Evolutionary conservation across 2,113 vertebrate genomes (phyloP).

Genomic region (Acinonyx jubatus): DNA sequence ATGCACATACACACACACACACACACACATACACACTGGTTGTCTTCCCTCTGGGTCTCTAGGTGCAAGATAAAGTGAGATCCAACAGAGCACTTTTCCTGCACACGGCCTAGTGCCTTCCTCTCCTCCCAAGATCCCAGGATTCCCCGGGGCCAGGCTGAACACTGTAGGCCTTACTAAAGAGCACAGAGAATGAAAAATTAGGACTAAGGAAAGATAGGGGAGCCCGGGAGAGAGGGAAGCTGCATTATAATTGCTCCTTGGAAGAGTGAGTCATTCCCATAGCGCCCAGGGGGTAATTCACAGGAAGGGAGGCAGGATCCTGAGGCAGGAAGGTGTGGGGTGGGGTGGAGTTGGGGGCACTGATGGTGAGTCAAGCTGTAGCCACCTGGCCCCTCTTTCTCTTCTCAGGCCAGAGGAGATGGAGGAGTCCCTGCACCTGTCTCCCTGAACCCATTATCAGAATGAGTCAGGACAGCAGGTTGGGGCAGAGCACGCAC

Average conservation of each 20-base stretch:
- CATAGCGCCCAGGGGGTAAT: neutral
- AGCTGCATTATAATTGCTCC: neutral
- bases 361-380: neutral
- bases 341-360: too few species aligned
- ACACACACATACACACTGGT: neutral
- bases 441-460: constrained; percentile 72
- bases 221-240: neutral
- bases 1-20: neutral
- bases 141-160: neutral
- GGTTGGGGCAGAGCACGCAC: constrained; percentile 49
- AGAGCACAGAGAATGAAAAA: neutral
- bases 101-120: neutral
- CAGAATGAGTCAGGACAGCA: constrained; percentile 71
- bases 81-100: constrained; percentile 7
- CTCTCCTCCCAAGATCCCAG: neutral
- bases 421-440: constrained; percentile 51
- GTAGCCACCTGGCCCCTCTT: neutral
- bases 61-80: neutral
- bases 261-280: neutral
- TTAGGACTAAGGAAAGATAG: neutral
- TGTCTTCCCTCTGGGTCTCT: neutral
- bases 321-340: neutral
- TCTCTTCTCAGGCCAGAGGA: neutral
- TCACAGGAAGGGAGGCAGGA: neutral
- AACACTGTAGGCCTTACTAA: neutral